These are phyloP conservation scores for Ceriagrion tenellum DNA, from an alignment of 2,888 invertebrate genomes.

Conservation along the genomic window DNA sequence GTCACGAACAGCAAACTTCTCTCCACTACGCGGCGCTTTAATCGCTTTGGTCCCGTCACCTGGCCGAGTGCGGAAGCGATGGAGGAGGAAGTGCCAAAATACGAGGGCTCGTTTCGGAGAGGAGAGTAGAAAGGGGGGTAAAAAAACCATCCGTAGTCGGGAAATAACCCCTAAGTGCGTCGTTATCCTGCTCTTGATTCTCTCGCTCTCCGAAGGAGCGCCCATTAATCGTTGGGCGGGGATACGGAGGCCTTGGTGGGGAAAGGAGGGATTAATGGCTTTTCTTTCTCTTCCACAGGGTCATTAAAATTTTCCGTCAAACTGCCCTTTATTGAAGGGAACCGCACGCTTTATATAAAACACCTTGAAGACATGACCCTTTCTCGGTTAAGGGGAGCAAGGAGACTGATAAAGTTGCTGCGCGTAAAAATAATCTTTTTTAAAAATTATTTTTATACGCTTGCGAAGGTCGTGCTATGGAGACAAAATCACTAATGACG, in stretches of 20 bases:
- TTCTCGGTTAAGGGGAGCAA: background rate
- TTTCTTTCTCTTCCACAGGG: background rate
- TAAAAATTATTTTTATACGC: no score
- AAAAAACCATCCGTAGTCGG: background rate
- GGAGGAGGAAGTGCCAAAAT: slow-evolving; percentile 3
- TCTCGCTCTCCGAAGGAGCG: background rate
- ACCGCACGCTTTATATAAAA: background rate
- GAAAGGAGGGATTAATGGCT: background rate
- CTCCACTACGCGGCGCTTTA: background rate
- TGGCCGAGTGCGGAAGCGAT: background rate
- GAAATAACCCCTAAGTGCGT: slow-evolving; percentile 31
- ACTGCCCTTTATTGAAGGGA: background rate
- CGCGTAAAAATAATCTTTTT: background rate
- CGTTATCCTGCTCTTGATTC: slow-evolving; percentile 9
- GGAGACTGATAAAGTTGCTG: background rate
- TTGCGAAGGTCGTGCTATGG: no score
- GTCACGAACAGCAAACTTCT: background rate
- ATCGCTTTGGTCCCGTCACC: background rate
- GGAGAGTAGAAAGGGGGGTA: background rate
- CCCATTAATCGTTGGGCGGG: slow-evolving; percentile 10
- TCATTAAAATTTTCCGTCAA: slow-evolving; percentile 26
- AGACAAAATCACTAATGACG: no score
- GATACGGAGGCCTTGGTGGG: background rate
- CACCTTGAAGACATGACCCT: background rate
- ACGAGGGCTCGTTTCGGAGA: background rate